Percentiles rank a stretch among this genome's conserved stretches.
These are phyloP conservation scores for Troides aeacus DNA, from an alignment of 2,888 invertebrate species.

Conservation along the genomic window DNA sequence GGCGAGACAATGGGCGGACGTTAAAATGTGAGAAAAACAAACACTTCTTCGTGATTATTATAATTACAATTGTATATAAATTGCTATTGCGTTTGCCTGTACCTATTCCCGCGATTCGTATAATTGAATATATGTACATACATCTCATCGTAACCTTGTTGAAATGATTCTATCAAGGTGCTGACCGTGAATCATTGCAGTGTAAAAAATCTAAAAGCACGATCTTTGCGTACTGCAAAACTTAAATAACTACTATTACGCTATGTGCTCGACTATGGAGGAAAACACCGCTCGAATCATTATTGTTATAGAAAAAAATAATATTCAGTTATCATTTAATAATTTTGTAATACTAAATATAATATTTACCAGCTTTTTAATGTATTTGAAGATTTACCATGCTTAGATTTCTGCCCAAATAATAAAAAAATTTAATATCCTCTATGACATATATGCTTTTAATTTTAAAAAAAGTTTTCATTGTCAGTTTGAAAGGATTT, in stretches of 20 bases:
- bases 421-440: too few relatives aligned
- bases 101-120: constrained; percentile 30
- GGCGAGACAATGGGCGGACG: constrained; percentile 66
- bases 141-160: constrained; percentile 26
- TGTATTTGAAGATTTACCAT: too few relatives aligned
- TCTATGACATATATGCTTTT: too few relatives aligned
- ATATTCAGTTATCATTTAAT: not conserved
- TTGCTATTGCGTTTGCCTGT: constrained; percentile 36
- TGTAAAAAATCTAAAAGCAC: constrained; percentile 43
- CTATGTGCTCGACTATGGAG: not conserved
- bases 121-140: constrained; percentile 20
- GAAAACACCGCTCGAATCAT: not conserved
- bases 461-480: too few relatives aligned
- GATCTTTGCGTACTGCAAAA: constrained; percentile 12
- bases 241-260: not conserved
- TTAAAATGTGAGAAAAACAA: constrained; percentile 59
- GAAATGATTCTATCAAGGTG: constrained; percentile 52
- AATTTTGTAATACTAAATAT: not conserved
- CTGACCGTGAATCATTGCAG: constrained; percentile 51
- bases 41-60: constrained; percentile 41
- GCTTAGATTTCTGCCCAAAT: too few relatives aligned
- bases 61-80: constrained; percentile 40
- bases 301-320: not conserved
- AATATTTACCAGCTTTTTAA: too few relatives aligned
- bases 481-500: too few relatives aligned